These are phyloP conservation scores for Cebus imitator DNA, from an alignment of 2,113 vertebrate species.

Conservation along the genomic window DNA sequence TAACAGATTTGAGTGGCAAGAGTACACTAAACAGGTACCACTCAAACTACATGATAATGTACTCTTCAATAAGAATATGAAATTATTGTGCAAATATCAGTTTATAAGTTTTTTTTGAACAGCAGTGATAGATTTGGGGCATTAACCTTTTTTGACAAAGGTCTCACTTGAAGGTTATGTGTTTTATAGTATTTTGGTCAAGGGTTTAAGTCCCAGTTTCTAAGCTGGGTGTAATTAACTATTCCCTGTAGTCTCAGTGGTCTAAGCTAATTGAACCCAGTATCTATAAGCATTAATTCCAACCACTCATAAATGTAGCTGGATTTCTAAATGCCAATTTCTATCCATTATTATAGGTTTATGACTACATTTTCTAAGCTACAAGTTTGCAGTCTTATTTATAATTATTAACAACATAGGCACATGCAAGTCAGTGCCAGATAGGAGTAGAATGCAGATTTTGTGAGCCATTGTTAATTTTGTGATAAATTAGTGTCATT, in stretches of 20 bases:
- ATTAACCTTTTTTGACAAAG: constrained; percentile 25
- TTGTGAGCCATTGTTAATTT: constrained; percentile 54
- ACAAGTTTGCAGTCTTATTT: neutral
- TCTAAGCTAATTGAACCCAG: neutral
- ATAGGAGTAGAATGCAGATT: constrained; percentile 36
- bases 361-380: constrained; percentile 13
- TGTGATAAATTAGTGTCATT: constrained; percentile 16
- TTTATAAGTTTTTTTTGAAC: constrained; percentile 18
- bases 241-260: neutral
- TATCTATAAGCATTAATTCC: neutral
- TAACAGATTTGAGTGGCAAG: neutral
- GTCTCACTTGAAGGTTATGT: neutral
- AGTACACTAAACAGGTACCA: neutral
- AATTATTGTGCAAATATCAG: neutral
- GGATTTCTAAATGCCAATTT: constrained; percentile 33
- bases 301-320: neutral
- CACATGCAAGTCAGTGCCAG: neutral
- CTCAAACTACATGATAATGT: neutral
- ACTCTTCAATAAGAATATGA: neutral
- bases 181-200: neutral
- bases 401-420: neutral
- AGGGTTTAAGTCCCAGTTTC: neutral
- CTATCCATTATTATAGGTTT: neutral
- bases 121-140: neutral
- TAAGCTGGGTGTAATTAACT: neutral